Percentiles rank a stretch among this genome's conserved stretches.
phyloP scores from a whole-genome alignment of 1,140 invertebrate species.

The Papilio dardanus region DNA sequence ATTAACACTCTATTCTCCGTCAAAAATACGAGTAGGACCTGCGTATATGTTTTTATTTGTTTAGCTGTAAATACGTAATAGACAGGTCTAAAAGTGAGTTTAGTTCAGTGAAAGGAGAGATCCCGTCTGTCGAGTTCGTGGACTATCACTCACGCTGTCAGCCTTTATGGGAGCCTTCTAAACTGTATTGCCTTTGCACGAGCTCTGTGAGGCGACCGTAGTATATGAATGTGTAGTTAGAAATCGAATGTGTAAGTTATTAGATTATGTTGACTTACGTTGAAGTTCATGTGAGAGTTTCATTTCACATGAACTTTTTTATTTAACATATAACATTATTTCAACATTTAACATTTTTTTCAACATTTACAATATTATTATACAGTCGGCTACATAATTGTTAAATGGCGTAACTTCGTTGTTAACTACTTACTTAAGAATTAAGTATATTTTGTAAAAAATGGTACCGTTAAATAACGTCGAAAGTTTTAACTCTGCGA shows the following conservation, averaged over 20 bases:
- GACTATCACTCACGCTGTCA: slow-evolving; percentile 25
- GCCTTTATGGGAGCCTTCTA: slow-evolving; percentile 5
- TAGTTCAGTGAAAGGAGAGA: slow-evolving; percentile 26
- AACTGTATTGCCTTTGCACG: background rate
- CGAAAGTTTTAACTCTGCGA: background rate
- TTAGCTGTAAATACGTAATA: background rate
- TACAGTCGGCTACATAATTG: too few relatives aligned
- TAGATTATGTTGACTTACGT: background rate
- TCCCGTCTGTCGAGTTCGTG: slow-evolving; percentile 15
- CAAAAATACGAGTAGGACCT: too few relatives aligned
- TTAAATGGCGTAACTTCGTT: too few relatives aligned
- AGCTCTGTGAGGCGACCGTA: background rate
- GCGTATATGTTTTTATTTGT: background rate
- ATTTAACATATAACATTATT: too few relatives aligned
- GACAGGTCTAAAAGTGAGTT: slow-evolving; percentile 1
- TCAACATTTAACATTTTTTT: too few relatives aligned
- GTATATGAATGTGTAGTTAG: background rate
- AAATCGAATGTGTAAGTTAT: background rate
- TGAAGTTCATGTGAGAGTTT: too few relatives aligned
- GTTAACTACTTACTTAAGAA: background rate
- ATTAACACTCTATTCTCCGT: background rate
- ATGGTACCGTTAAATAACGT: background rate
- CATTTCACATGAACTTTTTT: too few relatives aligned
- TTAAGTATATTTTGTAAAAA: background rate
- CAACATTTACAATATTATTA: too few relatives aligned